Conservation (phyloP, 2,797 vertebrate species). For the Sebastes trivittatus region DNA sequence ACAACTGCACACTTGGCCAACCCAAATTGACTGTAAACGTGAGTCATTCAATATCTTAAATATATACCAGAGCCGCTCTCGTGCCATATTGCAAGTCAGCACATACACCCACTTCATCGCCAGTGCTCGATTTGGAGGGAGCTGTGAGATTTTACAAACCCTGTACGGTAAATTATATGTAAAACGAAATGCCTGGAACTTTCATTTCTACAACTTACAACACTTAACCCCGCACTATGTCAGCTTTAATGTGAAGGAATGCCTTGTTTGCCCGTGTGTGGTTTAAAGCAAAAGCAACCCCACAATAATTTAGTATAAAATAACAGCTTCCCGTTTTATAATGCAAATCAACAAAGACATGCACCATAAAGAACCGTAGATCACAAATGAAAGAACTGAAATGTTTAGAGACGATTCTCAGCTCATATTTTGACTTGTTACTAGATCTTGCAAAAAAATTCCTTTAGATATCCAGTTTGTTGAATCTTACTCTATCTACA, state of each 20-base stretch:
- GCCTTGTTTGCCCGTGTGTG: not conserved
- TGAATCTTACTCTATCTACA: not conserved
- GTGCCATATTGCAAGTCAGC: not conserved
- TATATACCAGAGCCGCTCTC: not conserved
- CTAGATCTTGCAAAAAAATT: not conserved
- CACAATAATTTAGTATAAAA: not conserved
- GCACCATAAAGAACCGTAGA: not conserved
- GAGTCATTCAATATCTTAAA: not conserved
- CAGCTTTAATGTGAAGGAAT: not conserved
- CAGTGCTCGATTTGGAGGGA: not conserved
- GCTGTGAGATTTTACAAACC: not conserved
- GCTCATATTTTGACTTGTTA: not conserved
- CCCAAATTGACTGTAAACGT: not conserved
- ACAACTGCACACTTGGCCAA: not conserved
- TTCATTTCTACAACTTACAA: not conserved
- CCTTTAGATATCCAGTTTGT: not conserved
- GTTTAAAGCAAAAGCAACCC: not conserved
- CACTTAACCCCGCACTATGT: not conserved
- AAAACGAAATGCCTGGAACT: conserved; percentile 1
- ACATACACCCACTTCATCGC: not conserved
- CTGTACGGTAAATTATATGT: not conserved
- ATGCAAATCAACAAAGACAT: not conserved
- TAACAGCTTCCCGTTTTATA: not conserved
- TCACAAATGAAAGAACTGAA: not conserved
- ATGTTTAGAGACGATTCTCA: not conserved